phyloP scores from a whole-genome alignment of 1,140 invertebrate genomes.

The Lordiphosa collinella region DNA sequence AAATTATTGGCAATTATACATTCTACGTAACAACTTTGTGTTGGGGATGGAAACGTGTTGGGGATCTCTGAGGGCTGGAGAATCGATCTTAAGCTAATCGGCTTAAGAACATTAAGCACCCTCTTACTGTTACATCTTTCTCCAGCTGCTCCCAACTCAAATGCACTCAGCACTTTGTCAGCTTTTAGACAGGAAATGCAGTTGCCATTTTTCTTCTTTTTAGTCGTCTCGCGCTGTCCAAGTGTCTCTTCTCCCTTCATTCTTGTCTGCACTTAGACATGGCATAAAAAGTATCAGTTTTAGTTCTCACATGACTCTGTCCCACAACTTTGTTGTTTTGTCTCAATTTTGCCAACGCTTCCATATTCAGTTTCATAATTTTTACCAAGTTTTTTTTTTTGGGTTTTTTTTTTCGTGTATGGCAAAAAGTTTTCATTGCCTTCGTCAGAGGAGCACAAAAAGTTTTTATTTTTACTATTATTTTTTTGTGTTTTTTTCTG shows the following conservation, averaged over 20 bases:
- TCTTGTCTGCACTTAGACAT: constrained; percentile 43
- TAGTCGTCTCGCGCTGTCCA: constrained; percentile 18
- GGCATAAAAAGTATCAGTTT: constrained; percentile 69
- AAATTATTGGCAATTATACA: no score
- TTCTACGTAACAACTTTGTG: no score
- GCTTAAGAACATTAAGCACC: no score
- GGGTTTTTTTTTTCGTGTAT: constrained; percentile 3
- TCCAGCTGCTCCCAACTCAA: constrained; percentile 14
- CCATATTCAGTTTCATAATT: constrained; percentile 75
- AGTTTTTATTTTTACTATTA: no score
- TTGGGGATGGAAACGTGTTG: no score
- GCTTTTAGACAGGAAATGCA: constrained; percentile 70
- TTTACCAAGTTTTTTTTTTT: constrained; percentile 45
- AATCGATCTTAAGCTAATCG: no score
- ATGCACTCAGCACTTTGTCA: constrained; percentile 77
- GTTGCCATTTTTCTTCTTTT: constrained; percentile 56
- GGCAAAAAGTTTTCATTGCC: no score
- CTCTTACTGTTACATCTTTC: no score
- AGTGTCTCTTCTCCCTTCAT: neutral
- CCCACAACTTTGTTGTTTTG: constrained; percentile 24
- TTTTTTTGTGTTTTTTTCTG: neutral
- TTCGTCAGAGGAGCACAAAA: no score
- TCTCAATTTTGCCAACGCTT: constrained; percentile 52
- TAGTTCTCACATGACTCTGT: constrained; percentile 31
- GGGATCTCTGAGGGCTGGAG: no score